Percentiles rank a stretch among this genome's conserved stretches.
Conservation (phyloP, 2,113 vertebrate genomes). For the Lanius ludovicianus region DNA sequence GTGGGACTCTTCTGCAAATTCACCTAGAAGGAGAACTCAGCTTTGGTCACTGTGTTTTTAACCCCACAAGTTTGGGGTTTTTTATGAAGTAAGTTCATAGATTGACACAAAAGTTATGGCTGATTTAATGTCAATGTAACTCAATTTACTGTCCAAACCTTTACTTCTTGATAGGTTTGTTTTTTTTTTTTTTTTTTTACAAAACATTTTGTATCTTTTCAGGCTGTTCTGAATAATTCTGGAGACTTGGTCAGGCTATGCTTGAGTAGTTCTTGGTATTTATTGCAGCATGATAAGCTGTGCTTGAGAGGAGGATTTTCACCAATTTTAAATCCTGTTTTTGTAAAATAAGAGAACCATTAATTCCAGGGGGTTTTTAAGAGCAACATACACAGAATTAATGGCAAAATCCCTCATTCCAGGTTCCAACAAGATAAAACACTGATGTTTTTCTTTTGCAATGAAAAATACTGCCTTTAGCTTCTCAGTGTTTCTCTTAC, state of each 20-base stretch:
- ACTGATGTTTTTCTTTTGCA: not conserved
- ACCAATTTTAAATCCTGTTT: not conserved
- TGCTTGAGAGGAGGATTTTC: not conserved
- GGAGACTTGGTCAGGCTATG: not conserved
- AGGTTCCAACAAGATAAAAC: not conserved
- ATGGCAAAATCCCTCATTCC: not conserved
- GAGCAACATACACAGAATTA: not conserved
- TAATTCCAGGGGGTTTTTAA: not conserved
- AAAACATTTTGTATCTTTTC: not conserved
- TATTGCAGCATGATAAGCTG: not conserved
- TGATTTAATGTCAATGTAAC: not conserved
- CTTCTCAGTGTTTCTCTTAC: not conserved
- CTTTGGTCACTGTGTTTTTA: not conserved
- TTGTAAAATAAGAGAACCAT: not conserved
- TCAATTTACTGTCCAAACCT: not conserved
- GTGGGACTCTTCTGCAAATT: not conserved
- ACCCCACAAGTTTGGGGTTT: fast-evolving
- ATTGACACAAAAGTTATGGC: not conserved
- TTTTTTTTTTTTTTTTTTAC: not conserved
- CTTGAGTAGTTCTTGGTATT: not conserved
- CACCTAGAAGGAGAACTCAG: not conserved
- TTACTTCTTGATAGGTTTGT: not conserved
- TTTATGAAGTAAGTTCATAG: not conserved
- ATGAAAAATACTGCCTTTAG: not conserved
- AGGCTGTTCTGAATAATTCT: not conserved